phyloP scores from a whole-genome alignment of 2,113 vertebrate genomes.

The Ivindomyrus marchei region DNA sequence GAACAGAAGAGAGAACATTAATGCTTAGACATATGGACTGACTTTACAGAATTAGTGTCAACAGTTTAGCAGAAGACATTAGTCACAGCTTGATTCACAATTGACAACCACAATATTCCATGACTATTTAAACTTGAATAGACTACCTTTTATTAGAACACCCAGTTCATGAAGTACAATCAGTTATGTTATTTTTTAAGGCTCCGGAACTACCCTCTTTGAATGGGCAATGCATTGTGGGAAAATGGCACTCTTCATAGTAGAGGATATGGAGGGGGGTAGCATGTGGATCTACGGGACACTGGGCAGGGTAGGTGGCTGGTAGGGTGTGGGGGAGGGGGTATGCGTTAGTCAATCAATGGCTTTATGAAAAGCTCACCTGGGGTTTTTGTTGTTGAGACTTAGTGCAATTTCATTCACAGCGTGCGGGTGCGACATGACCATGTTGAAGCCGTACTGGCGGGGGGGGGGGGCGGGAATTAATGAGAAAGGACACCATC shows the following conservation, averaged over 20 bases:
- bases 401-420: constrained; percentile 96
- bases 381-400: constrained; percentile 93
- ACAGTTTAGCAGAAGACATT: not conserved
- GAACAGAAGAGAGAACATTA: not conserved
- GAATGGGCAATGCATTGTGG: constrained; percentile 5
- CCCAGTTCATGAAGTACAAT: not conserved
- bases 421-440: constrained; percentile 93
- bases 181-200: not conserved
- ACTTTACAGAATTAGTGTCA: not conserved
- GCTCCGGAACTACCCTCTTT: not conserved
- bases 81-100: not conserved
- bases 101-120: not conserved
- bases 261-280: not conserved
- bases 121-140: not conserved
- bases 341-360: not conserved
- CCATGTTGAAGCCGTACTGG: constrained; percentile 98
- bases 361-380: constrained; percentile 58
- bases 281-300: not conserved
- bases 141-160: not conserved
- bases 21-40: not conserved
- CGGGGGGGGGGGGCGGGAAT: constrained; percentile 2
- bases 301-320: not conserved
- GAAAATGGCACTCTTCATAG: not conserved
- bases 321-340: not conserved
- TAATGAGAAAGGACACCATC: not conserved